Percentiles rank a stretch among this genome's conserved stretches.
Evolutionary conservation across 2,113 vertebrate genomes (phyloP).

Genomic region (Polypterus senegalus): DNA sequence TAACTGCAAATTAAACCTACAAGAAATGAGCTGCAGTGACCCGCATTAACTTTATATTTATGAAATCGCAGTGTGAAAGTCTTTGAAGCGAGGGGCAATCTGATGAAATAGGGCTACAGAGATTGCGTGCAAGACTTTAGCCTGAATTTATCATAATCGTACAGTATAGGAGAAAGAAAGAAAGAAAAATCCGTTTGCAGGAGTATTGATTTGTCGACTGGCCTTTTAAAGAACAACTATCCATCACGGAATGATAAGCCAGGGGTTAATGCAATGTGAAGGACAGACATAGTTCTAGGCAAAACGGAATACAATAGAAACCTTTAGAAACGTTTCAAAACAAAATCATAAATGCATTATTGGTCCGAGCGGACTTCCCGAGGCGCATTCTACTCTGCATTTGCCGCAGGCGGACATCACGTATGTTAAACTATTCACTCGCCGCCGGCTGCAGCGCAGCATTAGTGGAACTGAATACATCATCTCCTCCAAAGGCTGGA

Average conservation of each 20-base stretch:
- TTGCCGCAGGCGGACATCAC: constrained; percentile 51
- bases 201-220: too few species aligned
- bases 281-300: constrained; percentile 59
- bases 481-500: constrained; percentile 28
- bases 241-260: constrained; percentile 23
- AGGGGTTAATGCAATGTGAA: constrained; percentile 59
- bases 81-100: too few species aligned
- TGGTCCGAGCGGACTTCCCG: constrained; percentile 52
- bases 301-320: constrained; percentile 63
- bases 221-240: too few species aligned
- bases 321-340: constrained; percentile 38
- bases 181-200: too few species aligned
- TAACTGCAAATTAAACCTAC: too few species aligned
- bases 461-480: constrained; percentile 57
- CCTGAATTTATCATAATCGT: too few species aligned
- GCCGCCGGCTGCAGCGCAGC: constrained; percentile 48
- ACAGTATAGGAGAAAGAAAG: too few species aligned
- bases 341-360: constrained; percentile 66
- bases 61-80: too few species aligned
- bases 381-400: constrained; percentile 45
- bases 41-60: too few species aligned
- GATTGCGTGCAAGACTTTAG: too few species aligned
- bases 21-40: too few species aligned
- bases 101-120: too few species aligned
- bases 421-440: constrained; percentile 61